Conservation (phyloP, 2,113 vertebrate species). For the Smithornis capensis region DNA sequence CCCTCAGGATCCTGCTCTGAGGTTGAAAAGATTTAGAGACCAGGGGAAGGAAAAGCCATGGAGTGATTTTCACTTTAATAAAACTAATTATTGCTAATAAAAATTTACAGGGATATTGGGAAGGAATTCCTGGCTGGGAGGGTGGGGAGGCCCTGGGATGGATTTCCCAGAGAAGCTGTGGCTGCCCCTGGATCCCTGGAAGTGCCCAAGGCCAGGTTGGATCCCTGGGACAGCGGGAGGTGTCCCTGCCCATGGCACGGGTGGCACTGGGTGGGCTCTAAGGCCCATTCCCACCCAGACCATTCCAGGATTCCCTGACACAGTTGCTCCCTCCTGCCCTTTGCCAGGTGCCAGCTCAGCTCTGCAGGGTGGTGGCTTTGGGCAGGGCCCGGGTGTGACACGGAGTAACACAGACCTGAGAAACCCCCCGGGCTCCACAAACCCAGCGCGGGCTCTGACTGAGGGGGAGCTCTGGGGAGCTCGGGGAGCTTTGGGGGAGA, state of each 20-base stretch:
- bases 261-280: rapidly evolving
- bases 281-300: neutral
- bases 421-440: too few species aligned
- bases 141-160: neutral
- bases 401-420: too few species aligned
- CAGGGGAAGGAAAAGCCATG: neutral
- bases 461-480: too few species aligned
- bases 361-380: neutral
- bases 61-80: neutral
- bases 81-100: neutral
- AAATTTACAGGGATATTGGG: rapidly evolving
- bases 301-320: neutral
- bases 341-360: neutral
- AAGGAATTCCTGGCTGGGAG: neutral
- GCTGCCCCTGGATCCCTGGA: too few species aligned
- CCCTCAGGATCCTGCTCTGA: neutral
- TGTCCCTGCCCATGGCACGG: neutral
- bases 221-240: neutral
- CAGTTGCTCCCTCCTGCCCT: rapidly evolving
- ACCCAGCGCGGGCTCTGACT: too few species aligned
- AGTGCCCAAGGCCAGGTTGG: neutral
- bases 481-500: too few species aligned
- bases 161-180: neutral
- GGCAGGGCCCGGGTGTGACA: too few species aligned
- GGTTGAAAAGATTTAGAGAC: neutral